Evolutionary conservation across 2,797 vertebrate genomes (phyloP).

Genomic region (Oreochromis mossambicus): DNA sequence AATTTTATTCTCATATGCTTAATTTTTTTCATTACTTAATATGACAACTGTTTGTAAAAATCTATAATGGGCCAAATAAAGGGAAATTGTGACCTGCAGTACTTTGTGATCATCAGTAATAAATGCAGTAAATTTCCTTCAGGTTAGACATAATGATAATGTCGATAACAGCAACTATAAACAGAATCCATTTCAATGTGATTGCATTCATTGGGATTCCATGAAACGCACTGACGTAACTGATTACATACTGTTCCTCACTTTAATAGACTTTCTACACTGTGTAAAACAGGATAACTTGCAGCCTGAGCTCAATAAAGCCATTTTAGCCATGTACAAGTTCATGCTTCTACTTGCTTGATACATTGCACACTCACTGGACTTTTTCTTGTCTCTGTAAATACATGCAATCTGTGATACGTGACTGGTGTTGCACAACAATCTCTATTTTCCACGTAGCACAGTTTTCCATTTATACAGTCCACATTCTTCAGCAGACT

Average conservation of each 20-base stretch:
- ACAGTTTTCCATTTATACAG: not conserved
- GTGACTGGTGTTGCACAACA: conserved; percentile 1
- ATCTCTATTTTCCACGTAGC: not conserved
- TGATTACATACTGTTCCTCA: not conserved
- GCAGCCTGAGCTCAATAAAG: not conserved
- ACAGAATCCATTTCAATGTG: not conserved
- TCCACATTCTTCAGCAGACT: not conserved
- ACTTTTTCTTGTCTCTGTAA: not conserved
- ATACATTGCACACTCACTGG: not conserved
- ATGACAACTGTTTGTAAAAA: not conserved
- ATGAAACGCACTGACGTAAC: not conserved
- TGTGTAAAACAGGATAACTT: not conserved
- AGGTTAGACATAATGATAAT: not conserved
- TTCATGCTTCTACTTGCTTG: not conserved
- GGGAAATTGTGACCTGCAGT: not conserved
- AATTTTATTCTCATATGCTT: not conserved
- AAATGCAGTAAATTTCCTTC: not conserved
- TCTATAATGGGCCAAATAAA: not conserved
- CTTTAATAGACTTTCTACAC: not conserved
- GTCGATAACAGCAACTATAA: not conserved
- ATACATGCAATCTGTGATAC: not conserved
- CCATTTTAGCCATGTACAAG: not conserved
- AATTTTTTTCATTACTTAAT: not conserved
- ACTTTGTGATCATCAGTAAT: not conserved
- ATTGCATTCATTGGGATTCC: not conserved